Evolutionary conservation across 2,797 vertebrate species (phyloP).

Genomic region (Schizopygopsis malacanthus): DNA sequence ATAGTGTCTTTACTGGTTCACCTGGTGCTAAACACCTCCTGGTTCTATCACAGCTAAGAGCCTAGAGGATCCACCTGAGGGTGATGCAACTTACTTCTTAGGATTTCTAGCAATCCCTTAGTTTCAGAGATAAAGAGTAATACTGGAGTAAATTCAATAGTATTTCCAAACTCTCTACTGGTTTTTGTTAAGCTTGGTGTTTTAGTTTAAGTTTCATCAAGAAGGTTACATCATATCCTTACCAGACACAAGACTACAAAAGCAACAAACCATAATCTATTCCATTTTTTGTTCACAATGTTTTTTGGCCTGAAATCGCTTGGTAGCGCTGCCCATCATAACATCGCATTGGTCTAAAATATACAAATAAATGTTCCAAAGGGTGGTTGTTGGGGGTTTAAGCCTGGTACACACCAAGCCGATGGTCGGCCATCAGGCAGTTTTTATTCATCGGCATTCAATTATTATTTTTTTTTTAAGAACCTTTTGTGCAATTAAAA

Average conservation of each 20-base stretch:
- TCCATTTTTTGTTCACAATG: not conserved
- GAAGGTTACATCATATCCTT: conserved; percentile 12
- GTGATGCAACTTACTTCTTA: not conserved
- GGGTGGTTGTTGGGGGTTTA: no score
- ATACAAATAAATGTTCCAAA: no score
- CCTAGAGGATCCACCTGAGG: conserved; percentile 17
- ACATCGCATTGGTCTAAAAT: not conserved
- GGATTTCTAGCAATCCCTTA: conserved; percentile 1
- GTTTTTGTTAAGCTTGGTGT: not conserved
- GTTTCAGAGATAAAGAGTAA: not conserved
- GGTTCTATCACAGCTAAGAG: conserved; percentile 8
- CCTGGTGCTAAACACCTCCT: conserved; percentile 24
- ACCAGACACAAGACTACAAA: not conserved
- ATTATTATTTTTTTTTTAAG: no score
- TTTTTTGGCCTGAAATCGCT: not conserved
- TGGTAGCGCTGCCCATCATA: not conserved
- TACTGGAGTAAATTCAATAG: not conserved
- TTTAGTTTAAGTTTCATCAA: not conserved
- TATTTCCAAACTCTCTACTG: not conserved
- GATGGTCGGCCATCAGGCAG: no score
- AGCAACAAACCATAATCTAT: not conserved
- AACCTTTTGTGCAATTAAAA: not conserved
- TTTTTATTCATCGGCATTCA: no score
- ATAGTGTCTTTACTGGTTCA: conserved; percentile 50
- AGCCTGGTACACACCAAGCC: no score